Percentiles rank a stretch among this genome's conserved stretches.
Conservation (phyloP, 2,797 vertebrate species). For the Hydrocynus forskahlii region DNA sequence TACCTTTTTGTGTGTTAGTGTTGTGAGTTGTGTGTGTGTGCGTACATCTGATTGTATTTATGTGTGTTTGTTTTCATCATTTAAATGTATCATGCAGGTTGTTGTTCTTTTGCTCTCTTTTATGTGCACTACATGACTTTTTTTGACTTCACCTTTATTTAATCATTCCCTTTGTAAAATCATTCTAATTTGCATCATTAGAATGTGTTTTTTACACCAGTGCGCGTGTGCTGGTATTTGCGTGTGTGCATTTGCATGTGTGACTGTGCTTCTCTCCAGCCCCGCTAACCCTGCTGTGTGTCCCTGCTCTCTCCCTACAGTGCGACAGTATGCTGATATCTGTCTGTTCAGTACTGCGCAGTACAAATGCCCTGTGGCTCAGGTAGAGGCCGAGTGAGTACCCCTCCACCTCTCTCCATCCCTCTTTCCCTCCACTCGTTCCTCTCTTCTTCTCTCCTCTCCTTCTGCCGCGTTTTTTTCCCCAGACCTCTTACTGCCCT, state of each 20-base stretch:
- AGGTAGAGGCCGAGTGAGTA: slow-evolving; percentile 86
- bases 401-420: slow-evolving; percentile 8
- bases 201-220: background rate
- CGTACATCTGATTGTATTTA: too few species aligned
- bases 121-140: too few species aligned
- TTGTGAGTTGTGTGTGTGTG: background rate
- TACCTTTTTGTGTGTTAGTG: background rate
- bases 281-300: slow-evolving; percentile 45
- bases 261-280: slow-evolving; percentile 29
- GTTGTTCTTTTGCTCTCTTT: too few species aligned
- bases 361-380: slow-evolving; percentile 86
- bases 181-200: too few species aligned
- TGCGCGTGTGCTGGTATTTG: background rate
- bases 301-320: slow-evolving; percentile 69
- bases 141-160: too few species aligned
- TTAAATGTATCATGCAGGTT: too few species aligned
- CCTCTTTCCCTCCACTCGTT: background rate
- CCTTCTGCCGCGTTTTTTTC: background rate
- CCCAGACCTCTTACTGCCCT: background rate
- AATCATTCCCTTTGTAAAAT: too few species aligned
- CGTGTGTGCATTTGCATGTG: slow-evolving; percentile 5
- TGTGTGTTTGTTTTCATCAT: too few species aligned
- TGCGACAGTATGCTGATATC: slow-evolving; percentile 88
- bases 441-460: slow-evolving; percentile 10
- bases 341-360: slow-evolving; percentile 89